Base-by-base conservation (phyloP, 2,888 invertebrate genomes). In the Ashinkailepas kermadecensis region DNA sequence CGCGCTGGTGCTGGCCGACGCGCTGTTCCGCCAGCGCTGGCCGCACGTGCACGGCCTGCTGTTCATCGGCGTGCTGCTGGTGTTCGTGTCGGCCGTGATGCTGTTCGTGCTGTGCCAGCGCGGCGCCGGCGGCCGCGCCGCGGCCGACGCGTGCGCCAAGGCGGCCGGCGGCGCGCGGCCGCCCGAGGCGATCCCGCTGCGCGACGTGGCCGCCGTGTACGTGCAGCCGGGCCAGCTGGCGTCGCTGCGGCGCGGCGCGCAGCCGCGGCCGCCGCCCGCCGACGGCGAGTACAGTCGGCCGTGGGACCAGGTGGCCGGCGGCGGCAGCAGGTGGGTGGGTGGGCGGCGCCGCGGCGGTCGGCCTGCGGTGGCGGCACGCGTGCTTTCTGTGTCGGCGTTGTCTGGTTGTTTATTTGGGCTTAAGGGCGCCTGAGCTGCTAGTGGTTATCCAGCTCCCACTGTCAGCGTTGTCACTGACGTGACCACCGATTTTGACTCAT, bases 31-130 rank as follows among this genome's bases (percentile, higher is more conserved):
- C 6, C 79, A 79, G 58, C 79, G 79, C 58, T 79, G 79, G 79
- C 79, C 79, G 23, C 58, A 79, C 79, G 79, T 79, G 23, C 58
- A 79, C 79, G 79, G 79, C 23, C 79, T 79, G 23, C 79, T 79
- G 23, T 79, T 79, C 59, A 59, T 79, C 79, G 79, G 79, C 79
- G 79, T 79, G 58, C 57, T 79, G 58, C 79, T 79, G 58, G 79
- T 79, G 58, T 59, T 79, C 58, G 58, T 79, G 18, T 57, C 79
- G 58, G 79, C 79, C 7, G 57, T 79, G 13, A 79, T 79, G 79
- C 79, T 79, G 25, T 59, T 59, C 58, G 79, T 79, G 79, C 58
- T 79, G 79, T 79, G 79, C 18, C 79, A 59, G 58, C 79, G 79
- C 58, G 58, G 57, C 25, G 58, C 79, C 23, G 79, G 79, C 58